A percentile compares a stretch with the other conserved stretches of the same genome.
Evolutionary conservation across 2,888 invertebrate genomes (phyloP).

Genomic region (Camptogramma bilineatum): DNA sequence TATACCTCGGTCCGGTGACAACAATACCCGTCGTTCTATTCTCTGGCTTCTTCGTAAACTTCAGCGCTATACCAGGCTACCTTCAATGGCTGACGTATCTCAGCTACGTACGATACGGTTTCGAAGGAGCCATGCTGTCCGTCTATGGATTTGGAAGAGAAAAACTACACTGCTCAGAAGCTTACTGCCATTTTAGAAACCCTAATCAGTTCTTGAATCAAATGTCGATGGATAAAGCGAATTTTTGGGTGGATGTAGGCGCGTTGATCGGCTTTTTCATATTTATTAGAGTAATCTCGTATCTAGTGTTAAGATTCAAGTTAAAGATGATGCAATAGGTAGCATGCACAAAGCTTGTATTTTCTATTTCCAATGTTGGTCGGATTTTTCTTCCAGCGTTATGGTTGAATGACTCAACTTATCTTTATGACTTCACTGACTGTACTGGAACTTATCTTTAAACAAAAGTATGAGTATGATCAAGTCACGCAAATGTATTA

Average conservation of each 20-base stretch:
- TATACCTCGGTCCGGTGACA: constrained; percentile 93
- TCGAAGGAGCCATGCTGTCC: constrained; percentile 96
- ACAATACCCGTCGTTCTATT: constrained; percentile 96
- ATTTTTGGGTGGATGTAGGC: constrained; percentile 93
- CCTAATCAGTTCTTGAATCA: constrained; percentile 93
- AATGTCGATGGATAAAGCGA: constrained; percentile 92
- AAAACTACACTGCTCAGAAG: constrained; percentile 92
- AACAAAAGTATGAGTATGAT: constrained; percentile 7
- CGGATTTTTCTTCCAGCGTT: constrained; percentile 34
- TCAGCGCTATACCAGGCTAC: constrained; percentile 95
- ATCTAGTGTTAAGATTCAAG: constrained; percentile 93
- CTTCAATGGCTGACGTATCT: constrained; percentile 95
- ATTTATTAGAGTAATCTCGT: constrained; percentile 91
- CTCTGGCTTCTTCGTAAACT: constrained; percentile 97
- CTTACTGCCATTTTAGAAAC: constrained; percentile 93
- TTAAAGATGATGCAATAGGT: constrained; percentile 85
- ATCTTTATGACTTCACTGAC: neutral
- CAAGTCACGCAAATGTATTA: constrained; percentile 9
- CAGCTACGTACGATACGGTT: constrained; percentile 95
- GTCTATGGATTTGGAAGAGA: constrained; percentile 95
- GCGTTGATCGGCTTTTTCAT: constrained; percentile 93
- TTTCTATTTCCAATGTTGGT: constrained; percentile 44
- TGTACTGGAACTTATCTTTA: constrained; percentile 7
- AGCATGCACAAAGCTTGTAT: constrained; percentile 57
- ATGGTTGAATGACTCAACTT: neutral